These are phyloP conservation scores for Rhynchonycteris naso DNA, from an alignment of 2,797 vertebrate species.

Conservation along the genomic window DNA sequence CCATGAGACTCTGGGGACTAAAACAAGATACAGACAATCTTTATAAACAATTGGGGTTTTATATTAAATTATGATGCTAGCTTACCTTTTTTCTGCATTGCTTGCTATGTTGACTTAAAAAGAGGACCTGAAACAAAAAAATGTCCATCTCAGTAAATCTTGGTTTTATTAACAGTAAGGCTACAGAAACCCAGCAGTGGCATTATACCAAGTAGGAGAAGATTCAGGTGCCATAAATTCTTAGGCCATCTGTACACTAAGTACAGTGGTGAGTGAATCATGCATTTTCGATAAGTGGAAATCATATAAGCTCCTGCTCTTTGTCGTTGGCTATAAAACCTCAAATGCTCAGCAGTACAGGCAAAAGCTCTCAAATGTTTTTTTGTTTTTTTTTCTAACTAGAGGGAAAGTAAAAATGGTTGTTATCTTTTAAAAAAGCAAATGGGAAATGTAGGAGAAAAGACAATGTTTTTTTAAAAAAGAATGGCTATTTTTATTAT, in stretches of 20 bases:
- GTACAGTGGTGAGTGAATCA: conserved; percentile 31
- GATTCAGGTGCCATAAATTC: conserved; percentile 21
- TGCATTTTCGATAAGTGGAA: conserved; percentile 30
- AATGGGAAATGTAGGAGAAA: neutral
- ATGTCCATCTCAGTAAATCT: conserved; percentile 62
- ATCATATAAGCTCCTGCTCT: neutral
- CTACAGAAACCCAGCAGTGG: conserved; percentile 33
- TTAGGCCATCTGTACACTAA: conserved; percentile 31
- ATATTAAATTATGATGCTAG: neutral
- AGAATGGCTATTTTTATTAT: neutral
- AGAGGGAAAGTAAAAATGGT: neutral
- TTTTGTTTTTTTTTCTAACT: neutral
- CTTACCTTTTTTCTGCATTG: conserved; percentile 32
- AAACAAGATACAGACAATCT: neutral
- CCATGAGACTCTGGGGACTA: conserved; percentile 13
- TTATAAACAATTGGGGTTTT: conserved; percentile 53
- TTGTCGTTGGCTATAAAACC: neutral
- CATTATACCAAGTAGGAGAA: neutral
- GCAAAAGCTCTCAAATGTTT: neutral
- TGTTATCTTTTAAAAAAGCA: neutral
- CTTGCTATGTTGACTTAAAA: neutral
- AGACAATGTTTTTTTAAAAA: neutral
- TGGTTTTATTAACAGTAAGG: conserved; percentile 65
- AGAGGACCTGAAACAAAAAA: conserved; percentile 44
- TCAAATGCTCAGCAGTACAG: neutral